A percentile compares a stretch with the other conserved stretches of the same genome.
Evolutionary conservation across 1,140 invertebrate genomes (phyloP).

Genomic region (Drosophila arizonae): DNA sequence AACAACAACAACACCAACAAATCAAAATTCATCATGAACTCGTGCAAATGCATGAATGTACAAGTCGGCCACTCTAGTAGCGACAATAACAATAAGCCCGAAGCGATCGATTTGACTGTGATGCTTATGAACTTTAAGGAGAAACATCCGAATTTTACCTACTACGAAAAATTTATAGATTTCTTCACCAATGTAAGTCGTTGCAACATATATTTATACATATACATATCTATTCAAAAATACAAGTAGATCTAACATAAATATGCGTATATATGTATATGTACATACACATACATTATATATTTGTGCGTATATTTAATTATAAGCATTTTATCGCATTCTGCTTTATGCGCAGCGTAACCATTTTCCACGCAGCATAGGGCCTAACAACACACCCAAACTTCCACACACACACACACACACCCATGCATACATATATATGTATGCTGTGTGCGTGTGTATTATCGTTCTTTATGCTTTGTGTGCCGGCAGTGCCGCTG

Average conservation of each 20-base stretch:
- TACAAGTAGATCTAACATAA: background rate
- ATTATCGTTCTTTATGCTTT: conserved; percentile 74
- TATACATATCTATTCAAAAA: background rate
- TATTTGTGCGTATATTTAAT: conserved; percentile 28
- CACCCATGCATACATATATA: conserved; percentile 1
- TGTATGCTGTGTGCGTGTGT: conserved; percentile 31
- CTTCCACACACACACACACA: background rate
- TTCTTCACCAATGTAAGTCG: conserved; percentile 75
- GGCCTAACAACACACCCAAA: conserved; percentile 19
- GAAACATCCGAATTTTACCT: conserved; percentile 50
- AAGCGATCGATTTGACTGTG: no score
- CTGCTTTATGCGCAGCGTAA: conserved; percentile 48
- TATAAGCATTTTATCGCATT: conserved; percentile 43
- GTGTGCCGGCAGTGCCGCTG: conserved; percentile 56
- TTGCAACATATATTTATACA: background rate
- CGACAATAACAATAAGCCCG: conserved; percentile 15
- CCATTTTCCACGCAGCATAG: conserved; percentile 52
- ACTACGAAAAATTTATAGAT: conserved; percentile 56
- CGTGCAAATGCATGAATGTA: conserved; percentile 77
- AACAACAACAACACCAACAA: conserved; percentile 21
- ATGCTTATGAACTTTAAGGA: conserved; percentile 23
- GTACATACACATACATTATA: background rate
- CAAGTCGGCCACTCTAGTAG: conserved; percentile 48
- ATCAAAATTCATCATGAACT: conserved; percentile 61
- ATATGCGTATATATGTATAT: background rate